Conservation (phyloP, 1,140 invertebrate genomes). For the Drosophila kohkoa region DNA sequence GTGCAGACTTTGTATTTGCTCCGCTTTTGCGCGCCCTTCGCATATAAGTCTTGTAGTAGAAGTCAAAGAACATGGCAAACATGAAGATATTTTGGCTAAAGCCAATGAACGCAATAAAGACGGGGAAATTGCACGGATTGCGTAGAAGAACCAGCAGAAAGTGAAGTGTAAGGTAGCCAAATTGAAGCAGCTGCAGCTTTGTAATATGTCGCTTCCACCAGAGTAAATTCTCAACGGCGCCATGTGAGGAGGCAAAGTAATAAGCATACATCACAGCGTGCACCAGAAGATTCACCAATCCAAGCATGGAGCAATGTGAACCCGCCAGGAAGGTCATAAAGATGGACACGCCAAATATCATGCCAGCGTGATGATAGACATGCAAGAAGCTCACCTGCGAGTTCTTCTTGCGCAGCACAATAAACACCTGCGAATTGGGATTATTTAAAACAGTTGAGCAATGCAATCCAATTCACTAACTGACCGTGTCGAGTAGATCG, state of each 20-base stretch:
- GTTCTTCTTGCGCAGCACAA: constrained; percentile 92
- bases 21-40: constrained; percentile 19
- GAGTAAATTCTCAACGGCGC: constrained; percentile 83
- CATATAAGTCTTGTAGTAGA: constrained; percentile 76
- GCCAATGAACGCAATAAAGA: constrained; percentile 63
- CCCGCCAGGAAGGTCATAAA: constrained; percentile 86
- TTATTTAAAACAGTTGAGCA: not conserved
- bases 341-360: constrained; percentile 87
- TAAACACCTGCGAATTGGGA: constrained; percentile 87
- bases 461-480: not conserved
- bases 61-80: constrained; percentile 81
- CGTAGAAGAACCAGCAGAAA: constrained; percentile 68
- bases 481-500: constrained; percentile 88
- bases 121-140: constrained; percentile 69
- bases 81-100: constrained; percentile 78
- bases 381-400: constrained; percentile 93
- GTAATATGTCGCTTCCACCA: constrained; percentile 82
- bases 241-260: constrained; percentile 68
- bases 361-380: constrained; percentile 92
- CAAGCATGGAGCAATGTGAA: constrained; percentile 82
- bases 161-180: constrained; percentile 88
- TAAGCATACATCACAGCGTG: constrained; percentile 81
- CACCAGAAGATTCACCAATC: constrained; percentile 74
- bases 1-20: constrained; percentile 16
- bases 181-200: constrained; percentile 73